Evolutionary conservation across 2,113 vertebrate species (phyloP), one percentile per base, ranked within the genome.

Genomic region (Delphinapterus leucas): DNA sequence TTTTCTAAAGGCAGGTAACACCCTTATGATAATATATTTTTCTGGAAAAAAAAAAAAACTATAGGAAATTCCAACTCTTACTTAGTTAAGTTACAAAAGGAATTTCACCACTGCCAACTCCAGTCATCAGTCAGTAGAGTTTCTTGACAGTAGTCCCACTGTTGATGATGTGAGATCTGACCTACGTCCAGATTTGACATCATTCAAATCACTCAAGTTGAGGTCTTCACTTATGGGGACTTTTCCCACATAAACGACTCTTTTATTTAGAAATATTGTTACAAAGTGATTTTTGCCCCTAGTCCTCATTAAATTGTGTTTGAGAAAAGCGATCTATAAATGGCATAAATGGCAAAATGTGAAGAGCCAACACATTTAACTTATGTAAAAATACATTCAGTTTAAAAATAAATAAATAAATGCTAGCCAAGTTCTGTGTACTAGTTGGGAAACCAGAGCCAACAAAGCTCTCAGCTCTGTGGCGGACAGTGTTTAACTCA

Each of bases 191-290:
- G 25, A 67, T 71, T 61, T 67, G 8, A 21, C 20, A 68, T 90
- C 41, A 82, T 28, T 80, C 60, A 58, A 41, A 70, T 91, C 44
- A 92, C 20, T 92, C 53, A 53, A 6, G 53, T 17, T 53, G 53
- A 53, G 53, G 53, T 53, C 17, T 53, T 53, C 53, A 53, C 53
- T 76, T 81, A 26, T 25, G 31, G 38, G 14, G 20, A 76, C 20
- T 38, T 94, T 90, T 33, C 88, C 60, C 81, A 96, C 15, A 84
- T 60, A 77, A 93, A 61, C 53, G 23, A 81, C 76, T 74, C 76
- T 71, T 80, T 83, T 36, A 88, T 10, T 63, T 79, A 67, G 60
- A 88, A 91, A 81, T 86, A 96, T 53, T 94, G 80, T 93, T 93
- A 90, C 36, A 3, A 68, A 79, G 23, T 92, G 36, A 90, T 81